Evolutionary conservation across 2,113 vertebrate species (phyloP), one percentile per base, ranked within the genome.

Genomic region (Coracopsis vasa): DNA sequence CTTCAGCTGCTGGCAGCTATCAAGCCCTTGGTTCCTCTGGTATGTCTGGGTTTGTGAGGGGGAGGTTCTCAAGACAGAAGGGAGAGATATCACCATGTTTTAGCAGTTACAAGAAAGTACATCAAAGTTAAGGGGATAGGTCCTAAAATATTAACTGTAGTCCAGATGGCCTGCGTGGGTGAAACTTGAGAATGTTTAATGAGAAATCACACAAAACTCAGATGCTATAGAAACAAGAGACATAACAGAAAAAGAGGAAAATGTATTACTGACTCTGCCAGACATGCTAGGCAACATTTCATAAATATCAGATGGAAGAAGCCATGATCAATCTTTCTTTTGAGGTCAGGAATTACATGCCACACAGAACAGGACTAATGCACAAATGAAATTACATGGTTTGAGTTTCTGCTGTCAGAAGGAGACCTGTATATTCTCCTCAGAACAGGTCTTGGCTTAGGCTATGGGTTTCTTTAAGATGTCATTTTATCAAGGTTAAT

Each of bases 81-180:
- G 92, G 90, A 95, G 77, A 95, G 87, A 80, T 91, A 96, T 95
- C 94, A 92, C 77, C 62, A 64, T 91, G 80, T 87, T 94, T 91
- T 96, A 85, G 80, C 90, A 96, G 86, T 91, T 96, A 96, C 88
- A 96, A 91, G 97, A 97, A 95, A 87, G 93, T 95, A 92, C 77
- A 96, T 94, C 92, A 77, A 94, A 97, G 96, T 95, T 95, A 94
- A 96, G 66, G 78, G 85, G 64, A 88, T 95, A 94, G 85, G 82
- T 86, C 96, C 83, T 97, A 97, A 97, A 97, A 96, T 96, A 96
- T 95, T 96, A 95, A 96, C 89, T 95, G 39, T 19, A 93, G 75
- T 88, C 93, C 96, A 96, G 93, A 96, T 97, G 95, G 90, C 81
- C 81, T 80, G 79, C 0, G 86, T 95, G 95, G 94, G 87, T 92